These are phyloP conservation scores for Podarcis lilfordi DNA, from an alignment of 2,797 vertebrate genomes.

Conservation along the genomic window DNA sequence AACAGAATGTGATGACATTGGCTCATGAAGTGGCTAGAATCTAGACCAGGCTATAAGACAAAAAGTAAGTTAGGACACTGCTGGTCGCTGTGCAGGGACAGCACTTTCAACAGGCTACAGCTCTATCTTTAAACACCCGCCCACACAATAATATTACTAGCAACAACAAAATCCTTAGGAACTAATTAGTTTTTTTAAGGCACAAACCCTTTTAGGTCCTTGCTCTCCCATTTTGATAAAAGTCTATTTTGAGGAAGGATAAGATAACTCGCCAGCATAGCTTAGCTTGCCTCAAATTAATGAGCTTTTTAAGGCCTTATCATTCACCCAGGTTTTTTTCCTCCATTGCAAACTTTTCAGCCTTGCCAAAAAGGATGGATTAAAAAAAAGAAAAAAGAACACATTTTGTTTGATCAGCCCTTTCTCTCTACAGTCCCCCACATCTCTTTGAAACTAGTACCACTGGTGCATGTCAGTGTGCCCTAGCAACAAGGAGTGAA, in stretches of 20 bases:
- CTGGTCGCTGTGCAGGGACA: background rate
- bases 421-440: slow-evolving; percentile 62
- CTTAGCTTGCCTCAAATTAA: slow-evolving; percentile 70
- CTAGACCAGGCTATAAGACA: background rate
- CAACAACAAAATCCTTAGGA: background rate
- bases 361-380: slow-evolving; percentile 57
- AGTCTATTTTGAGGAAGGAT: slow-evolving; percentile 8
- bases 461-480: slow-evolving; percentile 62
- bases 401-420: slow-evolving; percentile 61
- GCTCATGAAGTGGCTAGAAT: background rate
- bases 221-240: slow-evolving; percentile 31
- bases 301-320: slow-evolving; percentile 60
- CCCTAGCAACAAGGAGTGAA: slow-evolving; percentile 63
- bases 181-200: slow-evolving; percentile 39
- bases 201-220: slow-evolving; percentile 18
- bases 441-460: slow-evolving; percentile 55
- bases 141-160: background rate
- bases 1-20: background rate
- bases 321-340: slow-evolving; percentile 50
- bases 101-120: slow-evolving; percentile 2
- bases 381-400: background rate
- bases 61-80: background rate
- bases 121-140: slow-evolving; percentile 1
- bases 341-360: slow-evolving; percentile 62
- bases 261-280: slow-evolving; percentile 48